These are phyloP conservation scores for Blera fallax DNA, from an alignment of 2,888 invertebrate genomes.

Conservation along the genomic window DNA sequence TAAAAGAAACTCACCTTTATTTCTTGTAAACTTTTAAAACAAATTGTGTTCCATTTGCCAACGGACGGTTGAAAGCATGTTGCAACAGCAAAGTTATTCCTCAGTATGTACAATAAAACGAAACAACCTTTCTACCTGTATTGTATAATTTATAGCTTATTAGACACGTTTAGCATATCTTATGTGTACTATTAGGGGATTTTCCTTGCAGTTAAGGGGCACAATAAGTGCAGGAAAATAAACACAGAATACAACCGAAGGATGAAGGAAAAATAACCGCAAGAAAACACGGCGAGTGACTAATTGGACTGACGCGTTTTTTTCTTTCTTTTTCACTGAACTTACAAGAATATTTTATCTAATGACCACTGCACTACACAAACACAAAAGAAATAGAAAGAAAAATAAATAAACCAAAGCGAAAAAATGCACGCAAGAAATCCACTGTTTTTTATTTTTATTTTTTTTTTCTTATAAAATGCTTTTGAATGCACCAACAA, in stretches of 20 bases:
- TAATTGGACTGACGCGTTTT: constrained; percentile 56
- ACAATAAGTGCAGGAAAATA: constrained; percentile 53
- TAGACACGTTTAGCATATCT: constrained; percentile 33
- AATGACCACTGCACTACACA: constrained; percentile 48
- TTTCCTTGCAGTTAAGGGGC: constrained; percentile 56
- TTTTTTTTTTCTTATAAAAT: constrained; percentile 14
- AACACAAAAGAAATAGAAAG: constrained; percentile 35
- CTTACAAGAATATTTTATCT: constrained; percentile 36
- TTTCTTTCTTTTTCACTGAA: background rate
- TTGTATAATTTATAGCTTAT: constrained; percentile 39
- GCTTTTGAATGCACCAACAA: constrained; percentile 56
- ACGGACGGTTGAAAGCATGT: constrained; percentile 46
- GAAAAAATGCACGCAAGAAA: constrained; percentile 37
- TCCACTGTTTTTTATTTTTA: constrained; percentile 23
- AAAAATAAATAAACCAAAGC: constrained; percentile 41
- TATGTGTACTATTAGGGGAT: constrained; percentile 32
- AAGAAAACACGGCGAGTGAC: constrained; percentile 24
- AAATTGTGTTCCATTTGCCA: constrained; percentile 45
- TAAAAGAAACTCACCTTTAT: constrained; percentile 33
- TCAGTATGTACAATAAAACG: constrained; percentile 19
- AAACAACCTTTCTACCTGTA: constrained; percentile 1
- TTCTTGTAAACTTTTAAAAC: constrained; percentile 19
- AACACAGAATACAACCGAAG: constrained; percentile 13
- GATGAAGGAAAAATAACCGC: constrained; percentile 19
- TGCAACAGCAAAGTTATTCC: constrained; percentile 49